Conservation (phyloP, 2,113 vertebrate species). For the Platichthys stellatus region DNA sequence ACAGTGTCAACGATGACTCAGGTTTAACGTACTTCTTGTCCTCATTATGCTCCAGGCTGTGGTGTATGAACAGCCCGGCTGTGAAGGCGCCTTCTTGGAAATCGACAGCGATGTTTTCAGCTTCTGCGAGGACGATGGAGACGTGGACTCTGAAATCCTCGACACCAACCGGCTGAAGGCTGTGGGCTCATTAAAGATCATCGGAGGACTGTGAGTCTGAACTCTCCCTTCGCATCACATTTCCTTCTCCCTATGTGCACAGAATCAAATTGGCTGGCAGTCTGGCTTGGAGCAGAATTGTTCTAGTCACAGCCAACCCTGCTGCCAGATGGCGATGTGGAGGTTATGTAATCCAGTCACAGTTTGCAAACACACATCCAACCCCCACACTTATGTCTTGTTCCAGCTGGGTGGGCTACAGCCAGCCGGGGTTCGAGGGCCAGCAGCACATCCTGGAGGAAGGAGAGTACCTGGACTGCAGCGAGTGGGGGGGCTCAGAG, state of each 20-base stretch:
- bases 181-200: constrained; percentile 90
- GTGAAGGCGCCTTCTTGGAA: constrained; percentile 87
- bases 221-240: not conserved
- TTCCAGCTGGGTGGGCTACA: constrained; percentile 92
- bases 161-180: constrained; percentile 63
- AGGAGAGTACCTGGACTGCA: constrained; percentile 89
- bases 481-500: constrained; percentile 88
- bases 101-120: constrained; percentile 84
- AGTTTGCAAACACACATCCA: not conserved
- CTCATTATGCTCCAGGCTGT: constrained; percentile 78
- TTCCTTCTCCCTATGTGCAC: not conserved
- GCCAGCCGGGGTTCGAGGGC: constrained; percentile 89
- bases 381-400: not conserved
- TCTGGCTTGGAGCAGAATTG: not conserved
- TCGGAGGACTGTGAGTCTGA: constrained; percentile 91
- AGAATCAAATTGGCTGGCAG: not conserved
- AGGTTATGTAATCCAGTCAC: constrained; percentile 21
- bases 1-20: not conserved
- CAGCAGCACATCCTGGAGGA: constrained; percentile 94
- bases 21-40: not conserved
- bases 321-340: constrained; percentile 5
- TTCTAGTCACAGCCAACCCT: no score
- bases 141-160: constrained; percentile 1
- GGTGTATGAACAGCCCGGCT: constrained; percentile 89
- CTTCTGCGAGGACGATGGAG: constrained; percentile 64